Percentiles rank a stretch among this genome's conserved stretches.
These are phyloP conservation scores for Scolopax bukidnonensis DNA, from an alignment of 2,797 vertebrate genomes.

Conservation along the genomic window DNA sequence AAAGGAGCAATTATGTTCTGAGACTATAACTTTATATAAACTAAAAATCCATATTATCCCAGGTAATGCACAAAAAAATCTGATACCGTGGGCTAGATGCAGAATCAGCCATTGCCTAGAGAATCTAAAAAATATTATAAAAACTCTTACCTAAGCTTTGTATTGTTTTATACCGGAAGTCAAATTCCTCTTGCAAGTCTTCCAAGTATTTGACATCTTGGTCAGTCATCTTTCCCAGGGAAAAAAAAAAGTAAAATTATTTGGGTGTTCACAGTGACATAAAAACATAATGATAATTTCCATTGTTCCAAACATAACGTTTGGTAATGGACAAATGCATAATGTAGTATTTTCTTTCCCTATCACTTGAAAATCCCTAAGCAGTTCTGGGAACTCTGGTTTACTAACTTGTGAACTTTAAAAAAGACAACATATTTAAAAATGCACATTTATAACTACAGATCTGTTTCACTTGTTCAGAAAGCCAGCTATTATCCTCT, in stretches of 20 bases:
- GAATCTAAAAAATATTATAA: background rate
- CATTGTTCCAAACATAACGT: background rate
- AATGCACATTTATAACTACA: background rate
- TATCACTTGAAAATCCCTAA: background rate
- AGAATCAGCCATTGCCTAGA: background rate
- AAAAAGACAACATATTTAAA: background rate
- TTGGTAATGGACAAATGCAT: background rate
- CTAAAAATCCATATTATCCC: background rate
- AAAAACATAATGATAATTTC: background rate
- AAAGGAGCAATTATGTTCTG: background rate
- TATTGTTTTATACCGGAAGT: slow-evolving; percentile 96
- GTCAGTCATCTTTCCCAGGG: slow-evolving; percentile 86
- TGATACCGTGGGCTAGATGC: background rate
- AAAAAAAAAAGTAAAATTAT: slow-evolving; percentile 7
- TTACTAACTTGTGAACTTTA: background rate
- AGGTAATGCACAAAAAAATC: background rate
- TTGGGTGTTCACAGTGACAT: background rate
- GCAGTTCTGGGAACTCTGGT: background rate
- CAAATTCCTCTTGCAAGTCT: slow-evolving; percentile 97
- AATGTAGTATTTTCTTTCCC: background rate
- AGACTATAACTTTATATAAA: background rate
- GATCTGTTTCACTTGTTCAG: background rate
- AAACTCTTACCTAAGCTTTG: slow-evolving; percentile 89
- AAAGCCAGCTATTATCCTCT: background rate
- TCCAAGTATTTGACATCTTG: slow-evolving; percentile 95